These are phyloP conservation scores for Onychostruthus taczanowskii DNA, from an alignment of 2,113 vertebrate genomes.

Conservation along the genomic window DNA sequence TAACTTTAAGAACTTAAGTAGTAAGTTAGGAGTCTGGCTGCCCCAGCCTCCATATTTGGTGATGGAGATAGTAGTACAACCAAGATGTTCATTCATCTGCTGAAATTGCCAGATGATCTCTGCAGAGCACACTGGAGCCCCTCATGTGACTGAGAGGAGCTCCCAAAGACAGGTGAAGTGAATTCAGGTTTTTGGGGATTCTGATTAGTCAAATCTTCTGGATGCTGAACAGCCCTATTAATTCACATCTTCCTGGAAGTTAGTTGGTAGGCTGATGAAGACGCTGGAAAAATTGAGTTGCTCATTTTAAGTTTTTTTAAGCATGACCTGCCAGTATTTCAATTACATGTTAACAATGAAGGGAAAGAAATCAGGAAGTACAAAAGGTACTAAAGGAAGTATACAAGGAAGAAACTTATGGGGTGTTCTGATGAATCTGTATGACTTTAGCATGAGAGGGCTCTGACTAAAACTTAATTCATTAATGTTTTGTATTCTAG, in stretches of 20 bases:
- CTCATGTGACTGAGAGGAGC: accelerated
- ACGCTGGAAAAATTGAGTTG: not conserved
- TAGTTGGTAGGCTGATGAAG: not conserved
- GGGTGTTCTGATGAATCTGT: not conserved
- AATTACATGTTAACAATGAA: not conserved
- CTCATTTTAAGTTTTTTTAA: not conserved
- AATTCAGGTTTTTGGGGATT: not conserved
- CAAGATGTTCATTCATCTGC: not conserved
- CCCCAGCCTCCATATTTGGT: not conserved
- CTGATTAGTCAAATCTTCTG: not conserved
- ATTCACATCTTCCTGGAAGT: not conserved
- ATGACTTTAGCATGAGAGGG: not conserved
- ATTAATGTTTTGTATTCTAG: not conserved
- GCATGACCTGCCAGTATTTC: not conserved
- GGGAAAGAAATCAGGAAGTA: not conserved
- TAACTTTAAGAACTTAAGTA: not conserved
- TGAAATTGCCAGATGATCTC: not conserved
- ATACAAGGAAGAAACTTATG: not conserved
- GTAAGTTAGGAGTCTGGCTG: not conserved
- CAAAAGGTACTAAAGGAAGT: not conserved
- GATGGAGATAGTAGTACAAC: too few species aligned
- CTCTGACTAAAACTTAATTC: not conserved
- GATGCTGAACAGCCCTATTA: not conserved
- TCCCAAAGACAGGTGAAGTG: not conserved
- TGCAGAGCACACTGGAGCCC: not conserved